A percentile compares a stretch with the other conserved stretches of the same genome.
phyloP scores from a whole-genome alignment of 2,888 invertebrate species.

The Ischnura elegans region DNA sequence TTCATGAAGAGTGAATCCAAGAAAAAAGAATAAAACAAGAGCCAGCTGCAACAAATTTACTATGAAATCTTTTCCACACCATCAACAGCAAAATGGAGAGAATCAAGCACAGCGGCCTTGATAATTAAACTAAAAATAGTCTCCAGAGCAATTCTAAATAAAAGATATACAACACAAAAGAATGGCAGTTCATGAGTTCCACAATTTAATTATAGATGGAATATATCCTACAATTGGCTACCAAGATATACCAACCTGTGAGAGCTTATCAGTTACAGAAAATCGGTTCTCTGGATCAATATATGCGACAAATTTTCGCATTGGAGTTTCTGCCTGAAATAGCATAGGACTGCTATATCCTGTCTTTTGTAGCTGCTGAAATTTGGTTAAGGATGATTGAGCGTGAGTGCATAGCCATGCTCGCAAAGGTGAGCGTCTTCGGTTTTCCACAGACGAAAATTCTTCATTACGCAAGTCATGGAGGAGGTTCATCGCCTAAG shows the following conservation, averaged over 20 bases:
- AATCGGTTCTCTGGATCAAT: conserved; percentile 96
- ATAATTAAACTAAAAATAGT: too few relatives aligned
- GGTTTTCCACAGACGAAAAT: conserved; percentile 87
- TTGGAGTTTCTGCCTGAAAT: conserved; percentile 92
- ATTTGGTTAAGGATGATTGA: conserved; percentile 89
- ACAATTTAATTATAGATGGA: too few relatives aligned
- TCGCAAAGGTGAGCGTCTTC: conserved; percentile 91
- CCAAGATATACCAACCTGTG: conserved; percentile 85
- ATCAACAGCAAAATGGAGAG: too few relatives aligned
- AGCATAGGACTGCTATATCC: conserved; percentile 86
- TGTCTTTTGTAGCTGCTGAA: conserved; percentile 84
- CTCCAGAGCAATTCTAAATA: too few relatives aligned
- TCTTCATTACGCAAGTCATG: conserved; percentile 90
- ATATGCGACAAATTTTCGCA: conserved; percentile 93
- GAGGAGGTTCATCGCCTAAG: conserved; percentile 93
- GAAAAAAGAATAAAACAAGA: too few relatives aligned
- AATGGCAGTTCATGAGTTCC: too few relatives aligned
- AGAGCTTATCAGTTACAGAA: conserved; percentile 93
- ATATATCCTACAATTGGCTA: too few relatives aligned
- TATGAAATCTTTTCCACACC: too few relatives aligned
- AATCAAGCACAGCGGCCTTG: too few relatives aligned
- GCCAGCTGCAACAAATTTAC: too few relatives aligned
- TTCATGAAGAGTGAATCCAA: too few relatives aligned
- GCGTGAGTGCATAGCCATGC: conserved; percentile 96
- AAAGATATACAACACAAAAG: too few relatives aligned